Percentiles rank a stretch among this genome's conserved stretches.
phyloP scores from a whole-genome alignment of 92 coral and sea anemone genomes.

The Pocillopora meandrina region DNA sequence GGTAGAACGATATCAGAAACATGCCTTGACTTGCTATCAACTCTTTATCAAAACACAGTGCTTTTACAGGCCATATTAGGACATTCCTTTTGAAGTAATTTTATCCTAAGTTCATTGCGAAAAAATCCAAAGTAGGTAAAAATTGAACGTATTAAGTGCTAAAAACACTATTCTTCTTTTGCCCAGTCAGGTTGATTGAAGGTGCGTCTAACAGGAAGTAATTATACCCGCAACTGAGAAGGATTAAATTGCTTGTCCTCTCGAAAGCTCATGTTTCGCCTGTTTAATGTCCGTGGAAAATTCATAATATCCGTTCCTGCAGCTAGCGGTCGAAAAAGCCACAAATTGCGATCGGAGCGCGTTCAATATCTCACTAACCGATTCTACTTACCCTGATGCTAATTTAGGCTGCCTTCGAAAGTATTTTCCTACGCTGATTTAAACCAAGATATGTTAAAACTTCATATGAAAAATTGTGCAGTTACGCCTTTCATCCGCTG shows the following conservation, averaged over 20 bases:
- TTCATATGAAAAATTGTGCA: too few species aligned
- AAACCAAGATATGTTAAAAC: too few species aligned
- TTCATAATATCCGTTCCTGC: not conserved
- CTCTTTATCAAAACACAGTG: not conserved
- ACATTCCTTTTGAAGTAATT: not conserved
- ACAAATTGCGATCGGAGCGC: too few species aligned
- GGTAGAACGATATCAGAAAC: not conserved
- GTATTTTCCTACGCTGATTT: not conserved
- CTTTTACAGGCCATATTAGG: not conserved
- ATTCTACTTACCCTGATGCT: not conserved
- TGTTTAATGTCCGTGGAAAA: not conserved
- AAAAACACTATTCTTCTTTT: constrained; percentile 15
- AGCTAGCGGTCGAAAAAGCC: too few species aligned
- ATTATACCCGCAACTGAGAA: constrained; percentile 23
- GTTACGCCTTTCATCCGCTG: too few species aligned
- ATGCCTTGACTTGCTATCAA: not conserved
- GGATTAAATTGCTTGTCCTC: constrained; percentile 30
- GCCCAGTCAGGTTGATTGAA: constrained; percentile 27
- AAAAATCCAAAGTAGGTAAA: not conserved
- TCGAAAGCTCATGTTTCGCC: not conserved
- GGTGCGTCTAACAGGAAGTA: constrained; percentile 42
- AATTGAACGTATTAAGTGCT: constrained; percentile 11
- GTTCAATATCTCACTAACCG: too few species aligned
- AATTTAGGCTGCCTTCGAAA: not conserved
- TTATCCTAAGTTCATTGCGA: not conserved